Evolutionary conservation across 2,797 vertebrate genomes (phyloP).

Genomic region (Vespertilio murinus): DNA sequence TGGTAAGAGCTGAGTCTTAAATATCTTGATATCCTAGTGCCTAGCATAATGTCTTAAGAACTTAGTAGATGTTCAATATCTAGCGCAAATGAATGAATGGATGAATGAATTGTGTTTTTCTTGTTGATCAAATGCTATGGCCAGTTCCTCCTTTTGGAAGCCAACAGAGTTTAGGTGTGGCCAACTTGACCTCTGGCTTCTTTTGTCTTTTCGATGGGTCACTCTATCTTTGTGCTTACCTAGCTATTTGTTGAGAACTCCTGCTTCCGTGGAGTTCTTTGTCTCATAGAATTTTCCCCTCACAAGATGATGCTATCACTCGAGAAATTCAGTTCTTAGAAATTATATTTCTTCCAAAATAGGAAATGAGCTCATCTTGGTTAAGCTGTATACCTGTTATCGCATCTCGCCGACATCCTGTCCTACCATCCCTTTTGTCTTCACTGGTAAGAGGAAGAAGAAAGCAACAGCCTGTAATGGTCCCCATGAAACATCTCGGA

Average conservation of each 20-base stretch:
- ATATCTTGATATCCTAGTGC: background rate
- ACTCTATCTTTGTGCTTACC: background rate
- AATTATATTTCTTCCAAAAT: slow-evolving; percentile 1
- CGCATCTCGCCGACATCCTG: background rate
- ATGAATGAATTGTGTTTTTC: background rate
- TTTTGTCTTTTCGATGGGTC: background rate
- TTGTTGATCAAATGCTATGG: background rate
- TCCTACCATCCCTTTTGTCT: background rate
- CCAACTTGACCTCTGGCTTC: background rate
- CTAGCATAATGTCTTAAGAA: background rate
- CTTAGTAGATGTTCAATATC: background rate
- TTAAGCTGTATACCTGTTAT: background rate
- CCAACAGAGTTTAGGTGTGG: background rate
- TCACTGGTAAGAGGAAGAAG: background rate
- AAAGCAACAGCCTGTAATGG: background rate
- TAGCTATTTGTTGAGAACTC: background rate
- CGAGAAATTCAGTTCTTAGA: slow-evolving; percentile 56
- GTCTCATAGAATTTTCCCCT: background rate
- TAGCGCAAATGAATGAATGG: background rate
- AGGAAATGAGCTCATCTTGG: slow-evolving; percentile 60
- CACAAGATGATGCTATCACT: slow-evolving; percentile 27
- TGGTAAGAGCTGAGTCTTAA: background rate
- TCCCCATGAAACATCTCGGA: slow-evolving; percentile 6
- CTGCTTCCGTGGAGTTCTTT: background rate
- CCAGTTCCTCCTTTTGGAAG: background rate